Evolutionary conservation across 2,113 vertebrate genomes (phyloP).

Genomic region (Phylloscopus trochiloides): DNA sequence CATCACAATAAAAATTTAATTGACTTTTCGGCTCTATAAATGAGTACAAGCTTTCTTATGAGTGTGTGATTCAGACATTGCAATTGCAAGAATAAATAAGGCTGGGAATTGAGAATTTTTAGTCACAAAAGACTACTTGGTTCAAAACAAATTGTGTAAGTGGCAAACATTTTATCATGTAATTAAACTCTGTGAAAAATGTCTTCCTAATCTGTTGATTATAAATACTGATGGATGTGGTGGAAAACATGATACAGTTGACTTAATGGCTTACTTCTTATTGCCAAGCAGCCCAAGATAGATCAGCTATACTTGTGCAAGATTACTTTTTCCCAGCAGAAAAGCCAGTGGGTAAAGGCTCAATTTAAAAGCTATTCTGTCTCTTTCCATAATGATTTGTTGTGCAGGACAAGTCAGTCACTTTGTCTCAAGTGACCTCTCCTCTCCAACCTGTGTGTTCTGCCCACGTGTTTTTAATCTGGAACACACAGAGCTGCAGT

Average conservation of each 20-base stretch:
- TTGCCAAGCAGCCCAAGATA: not conserved
- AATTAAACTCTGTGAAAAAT: constrained; percentile 4
- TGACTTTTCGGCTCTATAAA: not conserved
- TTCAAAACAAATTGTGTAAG: not conserved
- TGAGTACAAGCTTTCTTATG: not conserved
- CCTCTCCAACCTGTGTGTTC: not conserved
- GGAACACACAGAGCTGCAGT: not conserved
- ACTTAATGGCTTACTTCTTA: not conserved
- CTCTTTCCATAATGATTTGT: not conserved
- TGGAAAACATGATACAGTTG: constrained; percentile 40
- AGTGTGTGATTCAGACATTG: not conserved
- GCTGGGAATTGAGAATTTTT: not conserved
- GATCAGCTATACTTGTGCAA: not conserved
- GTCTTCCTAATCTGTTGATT: constrained; percentile 19
- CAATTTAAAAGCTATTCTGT: not conserved
- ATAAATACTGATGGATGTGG: constrained; percentile 60
- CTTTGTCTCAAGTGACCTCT: not conserved
- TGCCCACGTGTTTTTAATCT: not conserved
- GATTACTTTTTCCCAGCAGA: not conserved
- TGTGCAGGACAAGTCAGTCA: not conserved
- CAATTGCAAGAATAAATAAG: not conserved
- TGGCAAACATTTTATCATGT: not conserved
- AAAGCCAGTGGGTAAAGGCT: not conserved
- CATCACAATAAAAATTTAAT: not conserved
- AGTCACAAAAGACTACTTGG: not conserved